Evolutionary conservation across 1,140 invertebrate species (phyloP).

Genomic region (Rhopalosiphum maidis): DNA sequence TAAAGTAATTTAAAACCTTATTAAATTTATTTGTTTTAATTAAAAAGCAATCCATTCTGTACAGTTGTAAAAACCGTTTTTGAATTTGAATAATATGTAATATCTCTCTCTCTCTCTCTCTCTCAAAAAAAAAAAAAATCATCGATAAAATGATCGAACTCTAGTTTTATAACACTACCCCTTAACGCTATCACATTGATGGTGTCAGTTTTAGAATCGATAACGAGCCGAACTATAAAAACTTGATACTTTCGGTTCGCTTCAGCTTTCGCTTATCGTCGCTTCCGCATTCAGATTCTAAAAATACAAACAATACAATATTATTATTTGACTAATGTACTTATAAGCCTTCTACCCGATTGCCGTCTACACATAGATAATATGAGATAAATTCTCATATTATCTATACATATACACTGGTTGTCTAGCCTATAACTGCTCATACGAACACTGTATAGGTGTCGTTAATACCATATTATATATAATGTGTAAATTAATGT

Average conservation of each 20-base stretch:
- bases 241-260: not conserved
- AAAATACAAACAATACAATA: not conserved
- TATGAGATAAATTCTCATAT: too few species aligned
- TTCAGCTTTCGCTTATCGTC: not conserved
- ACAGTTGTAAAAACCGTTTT: not conserved
- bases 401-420: too few species aligned
- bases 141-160: not conserved
- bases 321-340: not conserved
- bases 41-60: not conserved
- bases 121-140: not conserved
- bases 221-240: not conserved
- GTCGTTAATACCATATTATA: not conserved
- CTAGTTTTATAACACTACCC: not conserved
- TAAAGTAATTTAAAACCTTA: not conserved
- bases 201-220: not conserved
- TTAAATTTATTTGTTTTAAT: slow-evolving; percentile 13
- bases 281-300: not conserved
- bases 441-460: not conserved
- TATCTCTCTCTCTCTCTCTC: not conserved
- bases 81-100: not conserved
- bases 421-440: not conserved
- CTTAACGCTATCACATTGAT: not conserved
- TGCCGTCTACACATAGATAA: not conserved
- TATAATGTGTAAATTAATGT: not conserved
- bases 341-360: not conserved